Base-by-base conservation (phyloP, 2,113 vertebrate species). In the Hypocryptadius cinnamomeus region DNA sequence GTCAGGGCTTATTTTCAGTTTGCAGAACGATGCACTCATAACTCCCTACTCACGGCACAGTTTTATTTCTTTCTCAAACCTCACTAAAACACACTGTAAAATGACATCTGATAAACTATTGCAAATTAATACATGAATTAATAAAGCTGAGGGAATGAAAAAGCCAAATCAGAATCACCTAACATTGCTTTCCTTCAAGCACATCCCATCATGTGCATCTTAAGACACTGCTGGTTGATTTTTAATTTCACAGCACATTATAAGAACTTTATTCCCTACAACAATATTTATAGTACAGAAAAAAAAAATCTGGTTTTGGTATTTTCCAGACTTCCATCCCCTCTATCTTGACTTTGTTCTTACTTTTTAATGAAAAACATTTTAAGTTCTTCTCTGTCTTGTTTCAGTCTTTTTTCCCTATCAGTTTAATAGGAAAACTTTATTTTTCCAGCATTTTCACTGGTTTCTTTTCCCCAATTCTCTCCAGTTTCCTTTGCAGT, bases 261-360 rank as follows among this genome's bases (percentile, higher is more conserved):
- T 71, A 42, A 84, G 88, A 93, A 91, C n/a, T 88, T 54, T 18
- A 44, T n/a, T 94, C 79, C 91, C 90, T 93, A 60, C 16, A 79
- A 74, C 69, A 78, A 82, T 39, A 95, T 66, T 94, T 91, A 93
- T 53, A 85, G 89, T 50, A 63, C 74, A 50, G 89, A 2, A 47
- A 50, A 30, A 28, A 53, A 21, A 40, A 59, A 77, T 73, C 92
- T 92, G 50, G 30, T 87, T 96, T 92, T 85, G 92, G 85, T 92
- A 96, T 93, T 86, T 93, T 90, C 95, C 94, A 93, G 89, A 71
- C 92, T 96, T 96, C 95, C 90, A 82, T 87, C 64, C 87, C 50
- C 59, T 84, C 85, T 94, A 71, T 83, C 91, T 92, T 85, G 81
- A 66, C n/a, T 80, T 61, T 79, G 95, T 74, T 95, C 97, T 95